phyloP scores from a whole-genome alignment of 2,888 invertebrate species.

The Drosophila anomelani region DNA sequence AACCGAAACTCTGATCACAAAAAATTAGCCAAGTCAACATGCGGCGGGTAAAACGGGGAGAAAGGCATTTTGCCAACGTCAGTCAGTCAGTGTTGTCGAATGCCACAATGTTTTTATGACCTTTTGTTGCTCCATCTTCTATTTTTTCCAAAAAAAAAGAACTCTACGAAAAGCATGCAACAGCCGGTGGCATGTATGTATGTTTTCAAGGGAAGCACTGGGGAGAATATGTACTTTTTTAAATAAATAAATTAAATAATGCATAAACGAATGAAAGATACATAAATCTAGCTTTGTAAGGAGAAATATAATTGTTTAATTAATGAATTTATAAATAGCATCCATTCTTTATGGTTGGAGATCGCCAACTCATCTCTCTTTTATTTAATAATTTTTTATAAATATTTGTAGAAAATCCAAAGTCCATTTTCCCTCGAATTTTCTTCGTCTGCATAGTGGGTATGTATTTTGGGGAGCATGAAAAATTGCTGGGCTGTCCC shows the following conservation, averaged over 20 bases:
- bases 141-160: slow-evolving; percentile 34
- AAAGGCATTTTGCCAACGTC: slow-evolving; percentile 26
- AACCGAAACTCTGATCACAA: slow-evolving; percentile 31
- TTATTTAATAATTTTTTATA: not conserved
- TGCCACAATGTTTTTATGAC: slow-evolving; percentile 41
- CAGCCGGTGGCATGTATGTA: slow-evolving; percentile 20
- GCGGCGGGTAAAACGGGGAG: slow-evolving; percentile 17
- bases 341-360: no score
- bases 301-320: no score
- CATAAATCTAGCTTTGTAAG: no score
- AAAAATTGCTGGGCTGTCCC: slow-evolving; percentile 69
- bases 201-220: slow-evolving; percentile 1
- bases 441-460: slow-evolving; percentile 8
- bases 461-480: slow-evolving; percentile 33
- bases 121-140: slow-evolving; percentile 15
- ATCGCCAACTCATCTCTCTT: no score
- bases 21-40: slow-evolving; percentile 50
- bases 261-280: no score
- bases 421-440: not conserved
- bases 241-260: no score
- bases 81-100: slow-evolving; percentile 14
- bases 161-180: slow-evolving; percentile 9
- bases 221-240: not conserved
- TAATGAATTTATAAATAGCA: no score
- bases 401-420: not conserved